Evolutionary conservation across 2,113 vertebrate genomes (phyloP).

Genomic region (Tapirus terrestris): DNA sequence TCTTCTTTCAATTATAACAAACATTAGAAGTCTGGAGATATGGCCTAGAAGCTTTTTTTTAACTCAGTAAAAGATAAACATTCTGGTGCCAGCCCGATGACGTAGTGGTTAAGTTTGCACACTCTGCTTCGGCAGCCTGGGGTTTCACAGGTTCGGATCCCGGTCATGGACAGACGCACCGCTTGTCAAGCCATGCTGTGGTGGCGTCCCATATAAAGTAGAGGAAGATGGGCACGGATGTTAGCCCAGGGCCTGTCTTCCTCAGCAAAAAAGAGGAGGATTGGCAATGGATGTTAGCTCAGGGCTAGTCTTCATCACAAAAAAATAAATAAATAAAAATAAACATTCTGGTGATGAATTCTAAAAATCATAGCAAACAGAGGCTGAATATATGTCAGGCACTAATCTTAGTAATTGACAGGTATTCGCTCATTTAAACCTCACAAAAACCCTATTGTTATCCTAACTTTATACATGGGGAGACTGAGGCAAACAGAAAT

Average conservation of each 20-base stretch:
- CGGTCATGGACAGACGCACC: no score
- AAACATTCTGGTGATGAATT: background rate
- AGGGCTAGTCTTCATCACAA: no score
- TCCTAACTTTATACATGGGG: background rate
- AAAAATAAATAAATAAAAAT: background rate
- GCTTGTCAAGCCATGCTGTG: no score
- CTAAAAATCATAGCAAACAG: conserved; percentile 4
- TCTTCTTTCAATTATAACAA: background rate
- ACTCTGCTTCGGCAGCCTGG: no score
- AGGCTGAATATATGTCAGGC: background rate
- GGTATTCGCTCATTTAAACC: background rate
- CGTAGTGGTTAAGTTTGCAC: no score
- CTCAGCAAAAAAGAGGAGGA: no score
- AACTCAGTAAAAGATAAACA: background rate
- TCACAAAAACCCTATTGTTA: background rate
- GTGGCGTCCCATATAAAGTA: no score
- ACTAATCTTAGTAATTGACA: background rate
- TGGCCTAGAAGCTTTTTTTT: background rate
- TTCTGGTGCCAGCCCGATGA: no score
- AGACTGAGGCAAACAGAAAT: background rate
- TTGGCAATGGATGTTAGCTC: no score
- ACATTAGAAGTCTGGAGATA: background rate
- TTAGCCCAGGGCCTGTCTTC: no score
- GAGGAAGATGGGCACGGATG: no score
- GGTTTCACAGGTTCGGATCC: no score